Conservation (phyloP, 2,888 invertebrate genomes). For the Ecliptopera silaceata region DNA sequence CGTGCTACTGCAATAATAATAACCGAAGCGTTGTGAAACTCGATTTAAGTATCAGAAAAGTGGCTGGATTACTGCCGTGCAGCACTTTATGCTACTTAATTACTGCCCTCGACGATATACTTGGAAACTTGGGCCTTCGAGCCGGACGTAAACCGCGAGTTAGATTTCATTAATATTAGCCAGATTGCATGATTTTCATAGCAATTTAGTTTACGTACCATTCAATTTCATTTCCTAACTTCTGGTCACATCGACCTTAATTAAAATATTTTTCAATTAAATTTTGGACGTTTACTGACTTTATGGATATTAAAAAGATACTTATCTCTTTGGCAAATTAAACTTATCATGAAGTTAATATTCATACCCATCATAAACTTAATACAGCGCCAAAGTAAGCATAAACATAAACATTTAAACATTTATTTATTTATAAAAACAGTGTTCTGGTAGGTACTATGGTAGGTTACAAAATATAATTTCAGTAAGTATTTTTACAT, state of each 20-base stretch:
- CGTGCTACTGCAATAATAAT: constrained; percentile 78
- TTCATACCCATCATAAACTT: too few species aligned
- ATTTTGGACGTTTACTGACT: too few species aligned
- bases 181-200: constrained; percentile 29
- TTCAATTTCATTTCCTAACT: neutral
- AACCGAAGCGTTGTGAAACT: constrained; percentile 79
- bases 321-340: too few species aligned
- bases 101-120: constrained; percentile 78
- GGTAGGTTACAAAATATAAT: too few species aligned
- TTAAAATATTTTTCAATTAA: too few species aligned
- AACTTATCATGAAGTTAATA: too few species aligned
- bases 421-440: too few species aligned
- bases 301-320: too few species aligned
- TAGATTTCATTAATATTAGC: constrained; percentile 48
- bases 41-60: constrained; percentile 80
- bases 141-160: constrained; percentile 65
- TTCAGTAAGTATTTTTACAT: too few species aligned
- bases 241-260: neutral
- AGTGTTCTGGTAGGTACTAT: too few species aligned
- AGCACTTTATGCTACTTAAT: constrained; percentile 80
- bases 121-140: constrained; percentile 76
- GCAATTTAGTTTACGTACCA: constrained; percentile 9
- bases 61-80: constrained; percentile 75
- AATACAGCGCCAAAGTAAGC: too few species aligned
- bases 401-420: too few species aligned